phyloP scores from a whole-genome alignment of 2,888 invertebrate species.

The Cheiracanthium punctorium region DNA sequence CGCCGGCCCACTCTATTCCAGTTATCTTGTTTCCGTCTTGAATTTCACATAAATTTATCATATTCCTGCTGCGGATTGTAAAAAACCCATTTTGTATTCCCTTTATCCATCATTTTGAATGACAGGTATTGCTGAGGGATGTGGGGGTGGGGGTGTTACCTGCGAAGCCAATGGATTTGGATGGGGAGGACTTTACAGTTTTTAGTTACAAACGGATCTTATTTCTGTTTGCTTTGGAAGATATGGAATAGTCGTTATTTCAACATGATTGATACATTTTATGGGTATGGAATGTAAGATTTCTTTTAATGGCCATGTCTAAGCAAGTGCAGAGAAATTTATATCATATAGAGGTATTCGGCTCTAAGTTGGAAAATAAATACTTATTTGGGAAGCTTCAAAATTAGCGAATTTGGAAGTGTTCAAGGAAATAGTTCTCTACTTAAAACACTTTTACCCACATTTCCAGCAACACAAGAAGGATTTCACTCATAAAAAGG shows the following conservation, averaged over 20 bases:
- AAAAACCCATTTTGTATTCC: slow-evolving; percentile 36
- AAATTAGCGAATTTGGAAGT: too few relatives aligned
- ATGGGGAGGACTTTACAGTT: background rate
- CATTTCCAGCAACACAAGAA: too few relatives aligned
- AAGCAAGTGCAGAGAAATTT: too few relatives aligned
- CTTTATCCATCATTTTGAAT: slow-evolving; percentile 43
- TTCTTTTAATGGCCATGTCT: too few relatives aligned
- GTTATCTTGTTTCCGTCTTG: slow-evolving; percentile 58
- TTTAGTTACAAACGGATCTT: background rate
- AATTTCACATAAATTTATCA: slow-evolving; percentile 64
- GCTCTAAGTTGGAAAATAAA: too few relatives aligned
- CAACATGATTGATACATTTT: background rate
- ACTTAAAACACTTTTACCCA: too few relatives aligned
- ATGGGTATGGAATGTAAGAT: too few relatives aligned
- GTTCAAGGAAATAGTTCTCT: too few relatives aligned
- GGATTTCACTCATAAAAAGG: too few relatives aligned
- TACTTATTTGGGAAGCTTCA: too few relatives aligned
- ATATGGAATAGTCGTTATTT: background rate
- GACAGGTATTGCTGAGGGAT: slow-evolving; percentile 48
- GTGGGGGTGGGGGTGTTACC: too few relatives aligned
- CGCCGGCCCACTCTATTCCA: slow-evolving; percentile 32
- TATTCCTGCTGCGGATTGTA: slow-evolving; percentile 43
- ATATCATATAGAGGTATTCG: too few relatives aligned
- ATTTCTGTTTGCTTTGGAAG: background rate
- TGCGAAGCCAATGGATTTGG: slow-evolving; percentile 26